Base-by-base conservation (phyloP, 2,888 invertebrate genomes). In the Epirrhoe tristata region DNA sequence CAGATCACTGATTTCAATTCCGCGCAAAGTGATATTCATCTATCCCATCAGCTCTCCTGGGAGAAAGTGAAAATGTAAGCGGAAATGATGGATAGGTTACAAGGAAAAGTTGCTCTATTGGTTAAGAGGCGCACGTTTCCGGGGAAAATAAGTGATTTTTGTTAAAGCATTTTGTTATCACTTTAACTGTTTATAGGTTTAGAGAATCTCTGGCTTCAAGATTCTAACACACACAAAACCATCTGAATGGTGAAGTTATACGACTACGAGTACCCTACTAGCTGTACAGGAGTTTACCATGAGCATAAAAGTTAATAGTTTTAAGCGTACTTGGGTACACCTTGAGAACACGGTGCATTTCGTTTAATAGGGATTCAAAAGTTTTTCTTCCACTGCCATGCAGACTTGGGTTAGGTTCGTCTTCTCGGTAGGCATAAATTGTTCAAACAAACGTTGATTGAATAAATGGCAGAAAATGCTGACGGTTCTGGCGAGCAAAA, bases 1-100 rank as follows among this genome's bases (percentile, higher is more conserved):
- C 81, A 84, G 86, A n/a, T n/a, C n/a, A n/a, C n/a, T 87, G 86
- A 89, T 91, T 90, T 90, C 89, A 87, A 90, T 90, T 90, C 85
- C 81, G 81, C 77, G 81, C 71, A 77, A 85, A 81, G 82, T 81
- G 79, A 78, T 81, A 79, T 76, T 77, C 80, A 77, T 81, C 79
- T 77, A 74, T 80, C 80, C 70, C 70, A 78, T 79, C 74, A 80
- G 74, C 73, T 79, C 80, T 82, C 82, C 75, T 74, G 68, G 71
- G 78, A 73, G 81, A 76, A 73, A 80, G 80, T 80, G 79, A 79
- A 77, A 74, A 67, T 77, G 75, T 74, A 77, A 77, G 77, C 73
- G 78, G 73, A 66, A 73, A 69, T 59, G 78, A 81, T 77, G 71
- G 67, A 74, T 64, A 65, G 65, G 53, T 54, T 57, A 61, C 57